Evolutionary conservation across 2,888 invertebrate species (phyloP), one percentile per base, ranked within the genome.

Genomic region (Stenichneumon culpator): DNA sequence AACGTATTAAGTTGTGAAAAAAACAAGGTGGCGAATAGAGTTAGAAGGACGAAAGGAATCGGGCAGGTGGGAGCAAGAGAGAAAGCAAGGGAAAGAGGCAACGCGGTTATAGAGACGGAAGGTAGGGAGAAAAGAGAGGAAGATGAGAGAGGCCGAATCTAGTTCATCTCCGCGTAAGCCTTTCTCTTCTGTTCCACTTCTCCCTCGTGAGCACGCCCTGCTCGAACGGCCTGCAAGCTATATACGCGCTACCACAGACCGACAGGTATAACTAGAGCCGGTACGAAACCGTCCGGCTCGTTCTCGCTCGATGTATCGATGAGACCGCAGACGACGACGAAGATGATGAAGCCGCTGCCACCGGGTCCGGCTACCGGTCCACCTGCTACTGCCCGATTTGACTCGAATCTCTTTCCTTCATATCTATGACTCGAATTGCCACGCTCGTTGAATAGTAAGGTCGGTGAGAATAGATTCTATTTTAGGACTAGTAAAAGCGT

Each of bases 121-220:
- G 82, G 87, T 79, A 73, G 60, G 85, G 87, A 84, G 87, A 87
- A 86, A 83, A 86, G 82, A 87, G 88, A 87, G 82, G 84, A 82
- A 87, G 88, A 88, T 87, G 89, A 89, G 88, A 90, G 88, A 89
- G 89, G 88, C 84, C 86, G 89, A 94, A 94, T 93, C 93, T 94
- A 94, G 94, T 93, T 93, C 94, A 94, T 93, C 93, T 93, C 92
- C 90, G 90, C 88, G 89, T 75, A 86, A 83, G 91, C 94, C 94
- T 94, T 94, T 94, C 94, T 94, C 94, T 93, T 94, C 91, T 93
- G 94, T 93, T 92, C 94, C 92, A 94, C 94, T 94, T 94, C 90
- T 90, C 90, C 88, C 75, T 74, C 79, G 50, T 78, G 44, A 47
- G 77, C 63, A 82, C 83, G 77, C 83, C 80, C 80, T 67, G 72